Conservation (phyloP, 2,797 vertebrate genomes). For the Danio choprae region DNA sequence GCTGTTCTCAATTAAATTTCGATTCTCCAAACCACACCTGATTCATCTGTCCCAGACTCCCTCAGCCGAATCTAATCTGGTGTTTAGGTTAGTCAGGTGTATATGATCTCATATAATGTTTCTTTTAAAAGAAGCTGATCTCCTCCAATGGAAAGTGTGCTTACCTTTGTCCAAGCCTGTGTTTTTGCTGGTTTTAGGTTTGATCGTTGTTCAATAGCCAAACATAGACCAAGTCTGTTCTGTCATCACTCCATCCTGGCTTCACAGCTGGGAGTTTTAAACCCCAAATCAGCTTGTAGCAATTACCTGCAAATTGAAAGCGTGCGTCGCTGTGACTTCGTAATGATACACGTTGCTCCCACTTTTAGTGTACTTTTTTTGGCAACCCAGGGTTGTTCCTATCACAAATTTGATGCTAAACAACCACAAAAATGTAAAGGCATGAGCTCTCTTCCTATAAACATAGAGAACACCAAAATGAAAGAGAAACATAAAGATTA, state of each 20-base stretch:
- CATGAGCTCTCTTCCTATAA: slow-evolving; percentile 26
- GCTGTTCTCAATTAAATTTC: neutral
- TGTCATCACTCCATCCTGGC: slow-evolving; percentile 56
- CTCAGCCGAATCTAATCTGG: neutral
- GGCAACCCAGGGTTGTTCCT: slow-evolving; percentile 39
- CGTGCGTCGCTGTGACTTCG: slow-evolving; percentile 54
- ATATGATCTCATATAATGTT: neutral
- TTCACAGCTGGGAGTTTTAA: slow-evolving; percentile 57
- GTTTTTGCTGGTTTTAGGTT: slow-evolving; percentile 34
- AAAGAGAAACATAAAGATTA: neutral
- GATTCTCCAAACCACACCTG: slow-evolving; percentile 13
- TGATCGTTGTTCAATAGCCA: slow-evolving; percentile 42
- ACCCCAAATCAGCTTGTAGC: slow-evolving; percentile 63
- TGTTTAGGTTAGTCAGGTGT: slow-evolving; percentile 32
- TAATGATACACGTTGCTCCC: slow-evolving; percentile 43
- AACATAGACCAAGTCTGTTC: slow-evolving; percentile 57
- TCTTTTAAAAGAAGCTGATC: slow-evolving; percentile 5
- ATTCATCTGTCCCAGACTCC: slow-evolving; percentile 23
- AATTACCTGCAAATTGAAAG: slow-evolving; percentile 65
- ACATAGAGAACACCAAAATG: neutral
- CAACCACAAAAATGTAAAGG: slow-evolving; percentile 39
- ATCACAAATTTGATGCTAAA: slow-evolving; percentile 47
- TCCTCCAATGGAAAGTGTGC: slow-evolving; percentile 14
- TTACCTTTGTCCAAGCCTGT: slow-evolving; percentile 41
- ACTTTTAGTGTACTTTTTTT: slow-evolving; percentile 54